Percentiles rank a stretch among this genome's conserved stretches.
phyloP scores from a whole-genome alignment of 1,140 invertebrate genomes.

The Lerema accius region DNA sequence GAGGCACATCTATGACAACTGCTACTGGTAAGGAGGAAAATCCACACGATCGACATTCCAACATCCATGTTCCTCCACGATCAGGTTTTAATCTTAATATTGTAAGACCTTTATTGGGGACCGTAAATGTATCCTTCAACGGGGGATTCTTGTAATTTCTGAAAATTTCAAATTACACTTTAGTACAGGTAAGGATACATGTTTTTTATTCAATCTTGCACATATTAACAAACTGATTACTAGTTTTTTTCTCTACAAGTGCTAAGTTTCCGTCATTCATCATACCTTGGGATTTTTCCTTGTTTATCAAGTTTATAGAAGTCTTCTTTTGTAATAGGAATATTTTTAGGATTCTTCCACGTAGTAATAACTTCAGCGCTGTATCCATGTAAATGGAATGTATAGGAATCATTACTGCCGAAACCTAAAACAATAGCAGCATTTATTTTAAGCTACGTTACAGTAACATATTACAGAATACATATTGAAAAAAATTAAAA shows the following conservation, averaged over 20 bases:
- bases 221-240: no score
- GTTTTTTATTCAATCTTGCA: no score
- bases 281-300: conserved; percentile 68
- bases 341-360: conserved; percentile 53
- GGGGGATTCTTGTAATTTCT: conserved; percentile 75
- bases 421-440: conserved; percentile 69
- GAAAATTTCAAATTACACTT: conserved; percentile 36
- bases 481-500: no score
- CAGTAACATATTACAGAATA: no score
- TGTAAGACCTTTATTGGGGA: conserved; percentile 83
- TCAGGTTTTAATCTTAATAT: conserved; percentile 80
- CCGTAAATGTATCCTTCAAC: conserved; percentile 83
- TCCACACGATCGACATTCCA: conserved; percentile 77
- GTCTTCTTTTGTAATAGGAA: conserved; percentile 58
- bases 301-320: conserved; percentile 56
- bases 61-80: conserved; percentile 80
- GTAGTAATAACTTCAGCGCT: conserved; percentile 71
- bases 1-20: conserved; percentile 69
- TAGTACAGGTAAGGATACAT: background rate
- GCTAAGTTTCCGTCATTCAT: no score
- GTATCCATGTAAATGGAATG: conserved; percentile 79
- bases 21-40: conserved; percentile 69
- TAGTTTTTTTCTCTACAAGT: no score
- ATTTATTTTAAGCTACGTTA: no score
- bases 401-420: conserved; percentile 70